Conservation (phyloP, 2,113 vertebrate species). For the Gila orcuttii region DNA sequence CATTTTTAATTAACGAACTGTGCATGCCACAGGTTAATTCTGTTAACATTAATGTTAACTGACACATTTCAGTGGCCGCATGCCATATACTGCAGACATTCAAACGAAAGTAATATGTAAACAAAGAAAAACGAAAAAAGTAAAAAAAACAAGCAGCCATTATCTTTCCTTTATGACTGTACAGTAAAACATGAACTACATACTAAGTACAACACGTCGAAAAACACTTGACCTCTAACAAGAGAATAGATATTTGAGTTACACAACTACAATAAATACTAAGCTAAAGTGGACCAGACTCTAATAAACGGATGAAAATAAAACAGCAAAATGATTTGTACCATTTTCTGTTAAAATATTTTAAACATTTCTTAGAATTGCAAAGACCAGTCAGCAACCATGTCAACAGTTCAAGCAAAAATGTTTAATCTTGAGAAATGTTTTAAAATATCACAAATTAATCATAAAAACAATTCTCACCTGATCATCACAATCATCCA, state of each 20-base stretch:
- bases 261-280: too few species aligned
- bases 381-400: neutral
- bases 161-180: neutral
- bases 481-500: constrained; percentile 18
- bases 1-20: neutral
- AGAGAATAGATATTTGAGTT: too few species aligned
- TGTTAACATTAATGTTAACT: neutral
- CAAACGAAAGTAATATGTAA: neutral
- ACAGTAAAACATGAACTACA: neutral
- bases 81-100: too few species aligned
- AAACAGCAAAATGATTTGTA: too few species aligned
- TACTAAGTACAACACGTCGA: neutral
- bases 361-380: neutral
- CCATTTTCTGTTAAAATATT: neutral
- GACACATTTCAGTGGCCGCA: too few species aligned
- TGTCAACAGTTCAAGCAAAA: neutral
- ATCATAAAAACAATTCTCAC: constrained; percentile 16
- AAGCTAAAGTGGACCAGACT: neutral
- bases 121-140: neutral
- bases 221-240: too few species aligned
- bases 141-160: too few species aligned
- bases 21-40: neutral
- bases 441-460: neutral
- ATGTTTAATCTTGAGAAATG: neutral
- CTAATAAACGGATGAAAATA: neutral